These are phyloP conservation scores for Hirtodrosophila histrioides DNA, from an alignment of 2,888 invertebrate species.

Conservation along the genomic window DNA sequence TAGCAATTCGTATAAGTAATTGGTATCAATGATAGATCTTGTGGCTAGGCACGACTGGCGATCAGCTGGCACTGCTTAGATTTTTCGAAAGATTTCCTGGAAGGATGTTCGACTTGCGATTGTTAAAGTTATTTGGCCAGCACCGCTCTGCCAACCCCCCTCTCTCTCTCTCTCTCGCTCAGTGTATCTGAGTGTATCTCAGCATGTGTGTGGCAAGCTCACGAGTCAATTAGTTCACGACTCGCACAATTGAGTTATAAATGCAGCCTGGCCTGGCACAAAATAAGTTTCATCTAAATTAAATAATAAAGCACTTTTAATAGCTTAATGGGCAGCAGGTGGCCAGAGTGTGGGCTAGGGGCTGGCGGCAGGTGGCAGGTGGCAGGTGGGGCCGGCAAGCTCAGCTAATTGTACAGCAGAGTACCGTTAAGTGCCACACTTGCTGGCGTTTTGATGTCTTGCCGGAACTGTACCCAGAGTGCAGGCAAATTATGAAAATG, in stretches of 20 bases:
- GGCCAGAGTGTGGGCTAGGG: constrained; percentile 36
- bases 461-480: constrained; percentile 67
- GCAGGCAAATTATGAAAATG: constrained; percentile 71
- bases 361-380: neutral
- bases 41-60: constrained; percentile 44
- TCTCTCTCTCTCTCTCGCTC: too few species aligned
- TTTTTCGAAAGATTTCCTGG: constrained; percentile 31
- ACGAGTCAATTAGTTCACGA: constrained; percentile 37
- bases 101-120: constrained; percentile 31
- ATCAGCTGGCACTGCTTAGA: constrained; percentile 27
- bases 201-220: constrained; percentile 18
- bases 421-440: constrained; percentile 74
- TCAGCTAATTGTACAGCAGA: constrained; percentile 52
- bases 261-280: constrained; percentile 24
- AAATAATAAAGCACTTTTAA: constrained; percentile 68
- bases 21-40: constrained; percentile 55
- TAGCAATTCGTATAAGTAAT: constrained; percentile 38
- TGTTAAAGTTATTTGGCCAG: neutral
- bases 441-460: constrained; percentile 32
- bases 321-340: constrained; percentile 55
- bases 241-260: constrained; percentile 70
- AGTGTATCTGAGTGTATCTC: constrained; percentile 3
- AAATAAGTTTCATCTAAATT: constrained; percentile 51
- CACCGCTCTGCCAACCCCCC: too few species aligned
- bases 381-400: constrained; percentile 13